Conservation (phyloP, 2,113 vertebrate genomes). For the Suncus etruscus region DNA sequence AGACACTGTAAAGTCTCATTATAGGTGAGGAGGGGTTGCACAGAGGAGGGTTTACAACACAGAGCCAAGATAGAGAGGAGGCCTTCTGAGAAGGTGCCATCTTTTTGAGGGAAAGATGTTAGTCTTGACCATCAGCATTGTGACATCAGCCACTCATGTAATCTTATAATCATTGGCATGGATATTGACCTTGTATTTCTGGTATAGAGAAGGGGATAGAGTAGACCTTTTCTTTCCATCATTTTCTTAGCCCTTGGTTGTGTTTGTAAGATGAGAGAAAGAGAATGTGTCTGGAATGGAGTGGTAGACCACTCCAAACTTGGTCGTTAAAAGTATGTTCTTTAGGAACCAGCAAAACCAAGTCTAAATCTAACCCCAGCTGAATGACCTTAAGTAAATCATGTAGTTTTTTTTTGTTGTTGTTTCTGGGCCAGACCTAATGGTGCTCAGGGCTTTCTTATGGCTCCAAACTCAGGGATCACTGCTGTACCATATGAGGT, state of each 20-base stretch:
- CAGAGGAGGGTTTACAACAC: constrained; percentile 35
- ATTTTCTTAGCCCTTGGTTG: not conserved
- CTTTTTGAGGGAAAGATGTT: constrained; percentile 15
- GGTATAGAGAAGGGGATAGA: not conserved
- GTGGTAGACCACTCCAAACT: not conserved
- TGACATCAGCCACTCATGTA: not conserved
- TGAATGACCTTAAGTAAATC: constrained; percentile 38
- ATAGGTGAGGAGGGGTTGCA: not conserved
- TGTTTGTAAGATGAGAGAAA: constrained; percentile 39
- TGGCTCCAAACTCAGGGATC: no score
- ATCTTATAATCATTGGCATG: not conserved
- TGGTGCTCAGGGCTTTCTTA: no score
- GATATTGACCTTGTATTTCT: constrained; percentile 34
- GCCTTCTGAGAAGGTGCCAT: not conserved
- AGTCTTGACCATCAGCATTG: not conserved
- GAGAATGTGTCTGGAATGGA: not conserved
- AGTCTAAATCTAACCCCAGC: not conserved
- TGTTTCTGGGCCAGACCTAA: no score
- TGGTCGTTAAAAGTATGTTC: not conserved
- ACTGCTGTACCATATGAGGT: no score
- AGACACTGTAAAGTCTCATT: constrained; percentile 36
- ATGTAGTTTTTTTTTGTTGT: no score
- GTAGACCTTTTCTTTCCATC: not conserved
- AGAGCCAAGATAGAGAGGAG: constrained; percentile 10
- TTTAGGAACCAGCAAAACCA: constrained; percentile 33